These are phyloP conservation scores for Myiotriccus ornatus DNA, from an alignment of 2,797 vertebrate species.

Conservation along the genomic window DNA sequence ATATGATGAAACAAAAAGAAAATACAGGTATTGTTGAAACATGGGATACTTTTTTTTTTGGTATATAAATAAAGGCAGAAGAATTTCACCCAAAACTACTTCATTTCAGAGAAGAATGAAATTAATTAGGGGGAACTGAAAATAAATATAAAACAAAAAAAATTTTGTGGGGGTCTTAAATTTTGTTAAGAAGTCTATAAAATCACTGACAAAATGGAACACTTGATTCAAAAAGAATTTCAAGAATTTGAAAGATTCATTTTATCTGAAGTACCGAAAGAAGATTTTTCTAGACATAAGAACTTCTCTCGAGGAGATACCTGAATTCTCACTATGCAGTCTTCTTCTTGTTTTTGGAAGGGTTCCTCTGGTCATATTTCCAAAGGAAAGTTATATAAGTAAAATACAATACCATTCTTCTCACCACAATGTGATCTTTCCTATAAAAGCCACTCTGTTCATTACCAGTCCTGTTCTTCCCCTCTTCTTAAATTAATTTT, in stretches of 20 bases:
- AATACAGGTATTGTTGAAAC: neutral
- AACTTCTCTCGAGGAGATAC: neutral
- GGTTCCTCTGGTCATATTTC: neutral
- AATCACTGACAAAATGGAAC: neutral
- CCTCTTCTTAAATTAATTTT: neutral
- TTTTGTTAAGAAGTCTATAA: neutral
- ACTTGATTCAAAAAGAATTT: neutral
- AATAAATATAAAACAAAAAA: neutral
- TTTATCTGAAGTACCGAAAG: neutral
- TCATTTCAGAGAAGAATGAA: neutral
- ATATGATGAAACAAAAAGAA: neutral
- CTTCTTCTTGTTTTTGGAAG: neutral
- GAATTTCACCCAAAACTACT: neutral
- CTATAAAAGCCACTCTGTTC: neutral
- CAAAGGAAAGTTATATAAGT: neutral
- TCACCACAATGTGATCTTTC: neutral
- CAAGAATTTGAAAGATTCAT: neutral
- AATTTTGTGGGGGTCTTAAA: neutral
- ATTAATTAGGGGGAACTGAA: neutral
- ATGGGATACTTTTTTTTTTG: neutral
- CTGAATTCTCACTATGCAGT: neutral
- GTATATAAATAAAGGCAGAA: neutral
- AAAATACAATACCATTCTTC: neutral
- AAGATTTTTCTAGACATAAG: neutral
- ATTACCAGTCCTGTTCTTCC: neutral